phyloP scores from a whole-genome alignment of 2,113 vertebrate genomes.

The Cathartes aura region DNA sequence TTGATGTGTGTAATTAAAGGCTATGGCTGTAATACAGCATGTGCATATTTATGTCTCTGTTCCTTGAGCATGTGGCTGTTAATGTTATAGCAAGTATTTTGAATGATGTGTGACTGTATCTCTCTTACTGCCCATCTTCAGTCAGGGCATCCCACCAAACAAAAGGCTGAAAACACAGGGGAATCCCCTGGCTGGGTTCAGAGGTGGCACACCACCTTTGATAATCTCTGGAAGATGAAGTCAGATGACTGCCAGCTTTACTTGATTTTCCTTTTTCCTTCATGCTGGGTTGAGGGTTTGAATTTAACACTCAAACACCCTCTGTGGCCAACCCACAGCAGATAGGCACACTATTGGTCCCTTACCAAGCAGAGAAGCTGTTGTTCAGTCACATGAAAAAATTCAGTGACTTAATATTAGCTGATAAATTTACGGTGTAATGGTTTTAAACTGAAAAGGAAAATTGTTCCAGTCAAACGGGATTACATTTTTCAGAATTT shows the following conservation, averaged over 20 bases:
- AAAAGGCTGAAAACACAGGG: not conserved
- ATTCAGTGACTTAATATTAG: not conserved
- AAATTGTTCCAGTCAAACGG: not conserved
- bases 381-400: not conserved
- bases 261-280: not conserved
- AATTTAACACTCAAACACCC: not conserved
- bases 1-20: not conserved
- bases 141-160: constrained; percentile 9
- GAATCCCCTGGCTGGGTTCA: not conserved
- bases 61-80: not conserved
- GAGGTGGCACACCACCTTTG: not conserved
- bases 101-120: not conserved
- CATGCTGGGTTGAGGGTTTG: not conserved
- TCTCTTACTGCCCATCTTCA: not conserved
- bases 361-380: not conserved
- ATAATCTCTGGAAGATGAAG: not conserved
- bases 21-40: not conserved
- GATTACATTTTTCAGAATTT: not conserved
- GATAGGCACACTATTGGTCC: not conserved
- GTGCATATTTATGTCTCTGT: not conserved
- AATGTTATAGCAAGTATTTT: not conserved
- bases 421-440: not conserved
- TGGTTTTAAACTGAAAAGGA: not conserved
- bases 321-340: not conserved
- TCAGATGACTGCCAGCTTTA: not conserved